Conservation (phyloP, 1,140 invertebrate genomes). For the Doryteuthis pealeii region DNA sequence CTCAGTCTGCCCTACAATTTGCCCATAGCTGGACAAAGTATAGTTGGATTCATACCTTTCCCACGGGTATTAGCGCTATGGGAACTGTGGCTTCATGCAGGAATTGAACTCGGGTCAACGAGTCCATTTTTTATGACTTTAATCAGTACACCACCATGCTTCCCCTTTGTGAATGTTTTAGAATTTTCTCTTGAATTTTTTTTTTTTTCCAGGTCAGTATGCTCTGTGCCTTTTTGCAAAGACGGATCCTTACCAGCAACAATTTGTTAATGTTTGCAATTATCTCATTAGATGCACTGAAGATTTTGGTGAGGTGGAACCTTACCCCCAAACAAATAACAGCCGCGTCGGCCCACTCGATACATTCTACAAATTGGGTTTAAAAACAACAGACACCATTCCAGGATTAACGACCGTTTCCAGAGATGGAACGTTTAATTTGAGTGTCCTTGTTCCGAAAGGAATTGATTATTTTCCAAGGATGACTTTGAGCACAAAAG, state of each 20-base stretch:
- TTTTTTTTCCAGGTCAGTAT: not conserved
- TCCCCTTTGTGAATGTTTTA: no score
- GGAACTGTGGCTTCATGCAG: no score
- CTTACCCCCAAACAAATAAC: not conserved
- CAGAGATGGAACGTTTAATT: not conserved
- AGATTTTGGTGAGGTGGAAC: not conserved
- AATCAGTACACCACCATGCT: no score
- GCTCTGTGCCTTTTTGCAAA: not conserved
- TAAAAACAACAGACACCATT: not conserved
- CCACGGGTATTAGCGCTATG: no score
- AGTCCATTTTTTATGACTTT: no score
- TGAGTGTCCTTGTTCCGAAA: not conserved
- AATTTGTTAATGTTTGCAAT: constrained; percentile 1
- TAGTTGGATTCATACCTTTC: no score
- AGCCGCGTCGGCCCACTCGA: not conserved
- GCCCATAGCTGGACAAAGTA: no score
- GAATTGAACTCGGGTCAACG: no score
- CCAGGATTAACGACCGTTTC: not conserved
- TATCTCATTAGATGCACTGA: not conserved
- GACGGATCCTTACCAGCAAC: not conserved
- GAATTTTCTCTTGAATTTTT: not conserved
- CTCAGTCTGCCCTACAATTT: no score
- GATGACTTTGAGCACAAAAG: not conserved
- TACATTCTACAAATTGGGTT: not conserved
- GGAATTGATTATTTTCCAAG: not conserved